These are phyloP conservation scores for Aphis gossypii DNA, from an alignment of 1,140 invertebrate species.

Conservation along the genomic window DNA sequence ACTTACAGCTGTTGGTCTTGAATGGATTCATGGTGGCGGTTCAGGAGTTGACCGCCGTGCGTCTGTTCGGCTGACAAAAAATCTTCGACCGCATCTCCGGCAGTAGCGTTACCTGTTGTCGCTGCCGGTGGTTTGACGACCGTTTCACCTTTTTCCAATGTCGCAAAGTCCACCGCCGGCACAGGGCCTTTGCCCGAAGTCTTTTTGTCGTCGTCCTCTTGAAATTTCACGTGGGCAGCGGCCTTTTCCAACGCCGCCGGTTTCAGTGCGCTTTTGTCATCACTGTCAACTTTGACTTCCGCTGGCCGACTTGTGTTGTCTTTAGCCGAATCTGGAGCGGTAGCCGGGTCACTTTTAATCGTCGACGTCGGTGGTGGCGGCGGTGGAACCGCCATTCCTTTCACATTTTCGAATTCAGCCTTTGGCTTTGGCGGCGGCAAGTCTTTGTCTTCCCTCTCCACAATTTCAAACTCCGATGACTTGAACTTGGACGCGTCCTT, in stretches of 20 bases:
- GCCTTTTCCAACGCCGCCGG: background rate
- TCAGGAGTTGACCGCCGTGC: background rate
- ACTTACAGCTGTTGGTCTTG: slow-evolving; percentile 56
- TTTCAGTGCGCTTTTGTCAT: background rate
- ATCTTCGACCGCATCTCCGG: background rate
- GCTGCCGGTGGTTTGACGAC: background rate
- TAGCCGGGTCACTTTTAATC: no score
- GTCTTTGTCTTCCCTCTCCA: background rate
- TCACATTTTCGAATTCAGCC: background rate
- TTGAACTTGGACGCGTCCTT: background rate
- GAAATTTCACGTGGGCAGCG: background rate
- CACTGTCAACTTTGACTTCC: background rate
- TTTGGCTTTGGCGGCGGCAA: background rate
- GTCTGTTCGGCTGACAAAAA: slow-evolving; percentile 18
- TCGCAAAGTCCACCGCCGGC: background rate
- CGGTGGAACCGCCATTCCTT: background rate
- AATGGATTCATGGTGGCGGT: background rate
- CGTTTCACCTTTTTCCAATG: background rate
- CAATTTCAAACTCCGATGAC: background rate
- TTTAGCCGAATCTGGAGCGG: background rate
- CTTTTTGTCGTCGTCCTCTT: background rate
- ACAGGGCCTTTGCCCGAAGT: background rate
- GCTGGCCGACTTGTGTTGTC: background rate
- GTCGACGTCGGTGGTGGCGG: no score
- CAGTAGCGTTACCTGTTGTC: no score